Percentiles rank a stretch among this genome's conserved stretches.
Conservation (phyloP, 2,797 vertebrate species). For the Selene dorsalis region DNA sequence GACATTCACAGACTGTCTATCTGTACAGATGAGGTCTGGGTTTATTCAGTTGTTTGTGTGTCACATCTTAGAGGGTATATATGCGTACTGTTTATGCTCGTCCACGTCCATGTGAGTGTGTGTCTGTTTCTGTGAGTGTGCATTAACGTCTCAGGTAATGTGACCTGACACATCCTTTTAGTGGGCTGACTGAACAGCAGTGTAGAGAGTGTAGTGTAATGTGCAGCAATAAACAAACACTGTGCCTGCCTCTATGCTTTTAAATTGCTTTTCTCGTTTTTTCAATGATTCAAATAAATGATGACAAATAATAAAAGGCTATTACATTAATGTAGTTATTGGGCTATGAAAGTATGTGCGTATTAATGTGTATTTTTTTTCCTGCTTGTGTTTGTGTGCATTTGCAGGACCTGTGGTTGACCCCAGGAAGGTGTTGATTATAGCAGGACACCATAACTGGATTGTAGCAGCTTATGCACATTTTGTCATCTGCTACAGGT, state of each 20-base stretch:
- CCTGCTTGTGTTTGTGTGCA: constrained; percentile 14
- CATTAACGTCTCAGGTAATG: constrained; percentile 56
- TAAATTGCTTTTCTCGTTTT: neutral
- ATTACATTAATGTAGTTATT: neutral
- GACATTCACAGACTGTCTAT: neutral
- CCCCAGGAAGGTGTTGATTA: constrained; percentile 95
- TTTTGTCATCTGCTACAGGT: constrained; percentile 99
- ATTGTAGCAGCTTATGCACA: constrained; percentile 98
- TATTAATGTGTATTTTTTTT: constrained; percentile 4
- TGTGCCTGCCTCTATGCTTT: neutral
- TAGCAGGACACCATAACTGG: constrained; percentile 99
- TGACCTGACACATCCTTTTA: constrained; percentile 62
- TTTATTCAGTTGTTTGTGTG: neutral
- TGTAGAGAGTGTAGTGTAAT: constrained; percentile 22
- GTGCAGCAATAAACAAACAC: constrained; percentile 18
- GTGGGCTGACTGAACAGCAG: constrained; percentile 20
- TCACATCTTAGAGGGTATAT: neutral
- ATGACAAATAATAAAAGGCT: neutral
- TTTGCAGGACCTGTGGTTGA: constrained; percentile 90
- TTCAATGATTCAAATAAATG: neutral
- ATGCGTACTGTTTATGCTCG: constrained; percentile 3
- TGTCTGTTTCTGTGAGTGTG: constrained; percentile 29
- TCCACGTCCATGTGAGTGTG: constrained; percentile 14
- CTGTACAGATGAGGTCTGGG: neutral
- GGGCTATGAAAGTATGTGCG: neutral